Base-by-base conservation (phyloP, 2,888 invertebrate species). In the Agriotes lineatus region DNA sequence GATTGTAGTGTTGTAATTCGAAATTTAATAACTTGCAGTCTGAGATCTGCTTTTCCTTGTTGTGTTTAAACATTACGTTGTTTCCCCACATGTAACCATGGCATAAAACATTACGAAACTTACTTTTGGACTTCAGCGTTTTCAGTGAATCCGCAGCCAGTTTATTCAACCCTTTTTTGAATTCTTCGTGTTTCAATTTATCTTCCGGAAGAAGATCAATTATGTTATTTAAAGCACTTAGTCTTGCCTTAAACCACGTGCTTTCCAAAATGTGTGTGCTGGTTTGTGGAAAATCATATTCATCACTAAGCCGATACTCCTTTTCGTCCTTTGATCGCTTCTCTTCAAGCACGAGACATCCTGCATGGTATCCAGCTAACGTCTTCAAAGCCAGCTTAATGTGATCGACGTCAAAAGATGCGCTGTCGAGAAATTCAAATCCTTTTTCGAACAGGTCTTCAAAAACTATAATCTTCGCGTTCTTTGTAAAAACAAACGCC, bases 1-100 rank as follows among this genome's bases (percentile, higher is more conserved):
- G 90, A 16, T 88, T 88, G 78, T 89, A 91, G 56, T 79, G 71
- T 7, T 76, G 71, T 7, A 74, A 69, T 74, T 82, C 81, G 66
- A 77, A 83, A 72, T 82, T 82, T 2, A 82, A 68, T 3, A 82
- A 64, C 48, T 75, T 76, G 50, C 77, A 79, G n/a, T 76, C 74
- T 3, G 72, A 67, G 16, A 78, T 76, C 19, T 25, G 76, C 20
- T 25, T 18, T 18, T 16, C 58, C 9, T 71, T 61, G 20, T 75
- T 69, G 44, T 78, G 72, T 59, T 77, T 74, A 59, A 80, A 79
- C 50, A 83, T 60, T 9, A 79, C 64, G 69, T 82, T 82, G 25
- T 75, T 77, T 5, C 72, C 61, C 75, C 81, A 80, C 59, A 81
- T 42, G 72, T 82, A 81, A 37, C 82, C 82, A 66, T 83, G 82